phyloP scores from a whole-genome alignment of 2,888 invertebrate genomes.

The Protophormia terraenovae region DNA sequence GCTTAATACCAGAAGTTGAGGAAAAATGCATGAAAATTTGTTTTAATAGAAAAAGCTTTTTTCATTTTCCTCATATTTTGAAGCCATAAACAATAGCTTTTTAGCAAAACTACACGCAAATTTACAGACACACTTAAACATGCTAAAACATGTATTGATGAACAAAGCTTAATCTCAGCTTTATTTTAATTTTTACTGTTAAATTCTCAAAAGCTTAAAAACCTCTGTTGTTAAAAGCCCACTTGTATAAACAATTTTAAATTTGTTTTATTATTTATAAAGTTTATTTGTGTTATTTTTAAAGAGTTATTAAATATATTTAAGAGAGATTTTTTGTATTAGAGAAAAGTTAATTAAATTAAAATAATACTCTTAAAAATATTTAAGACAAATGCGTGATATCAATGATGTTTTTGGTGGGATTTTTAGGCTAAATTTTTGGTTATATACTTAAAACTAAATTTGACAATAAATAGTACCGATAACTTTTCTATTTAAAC shows the following conservation, averaged over 20 bases:
- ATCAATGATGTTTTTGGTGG: not conserved
- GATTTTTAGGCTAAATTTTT: not conserved
- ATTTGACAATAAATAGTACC: no score
- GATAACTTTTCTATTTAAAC: no score
- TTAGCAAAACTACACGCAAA: not conserved
- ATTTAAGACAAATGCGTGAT: slow-evolving; percentile 5
- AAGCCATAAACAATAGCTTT: slow-evolving; percentile 17
- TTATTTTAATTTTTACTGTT: slow-evolving; percentile 31
- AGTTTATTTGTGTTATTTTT: not conserved
- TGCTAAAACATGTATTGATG: not conserved
- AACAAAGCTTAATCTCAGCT: slow-evolving; percentile 40
- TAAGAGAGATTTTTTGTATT: not conserved
- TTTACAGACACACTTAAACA: not conserved
- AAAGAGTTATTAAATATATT: not conserved
- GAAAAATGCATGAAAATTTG: slow-evolving; percentile 61
- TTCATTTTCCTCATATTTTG: slow-evolving; percentile 45
- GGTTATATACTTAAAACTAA: not conserved
- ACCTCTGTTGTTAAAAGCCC: slow-evolving; percentile 31
- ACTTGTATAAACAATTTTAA: slow-evolving; percentile 2
- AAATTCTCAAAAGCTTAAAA: slow-evolving; percentile 57
- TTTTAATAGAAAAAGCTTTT: slow-evolving; percentile 51
- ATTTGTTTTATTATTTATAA: not conserved
- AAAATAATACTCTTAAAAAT: not conserved
- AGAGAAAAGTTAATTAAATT: not conserved
- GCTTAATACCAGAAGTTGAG: slow-evolving; percentile 31